A percentile compares a stretch with the other conserved stretches of the same genome.
Evolutionary conservation across 2,113 vertebrate species (phyloP).

Genomic region (Chelonoidis abingdonii): DNA sequence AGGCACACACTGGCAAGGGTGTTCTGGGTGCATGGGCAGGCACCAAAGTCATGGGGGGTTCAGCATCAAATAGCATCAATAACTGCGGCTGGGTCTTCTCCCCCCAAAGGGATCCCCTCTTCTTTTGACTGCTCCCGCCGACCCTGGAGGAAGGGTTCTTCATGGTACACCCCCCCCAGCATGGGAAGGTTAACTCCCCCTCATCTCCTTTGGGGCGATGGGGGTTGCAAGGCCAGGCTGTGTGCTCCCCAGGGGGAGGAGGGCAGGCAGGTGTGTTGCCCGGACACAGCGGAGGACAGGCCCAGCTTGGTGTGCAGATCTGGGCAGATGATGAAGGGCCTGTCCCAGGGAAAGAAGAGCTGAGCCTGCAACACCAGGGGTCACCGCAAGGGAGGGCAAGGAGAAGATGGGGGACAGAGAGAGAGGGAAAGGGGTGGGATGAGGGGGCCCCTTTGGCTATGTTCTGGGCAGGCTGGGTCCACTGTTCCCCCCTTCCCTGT

Average conservation of each 20-base stretch:
- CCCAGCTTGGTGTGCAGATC: neutral
- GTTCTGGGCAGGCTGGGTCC: neutral
- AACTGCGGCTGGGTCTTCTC: no score
- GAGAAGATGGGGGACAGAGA: neutral
- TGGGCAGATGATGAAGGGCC: constrained; percentile 2
- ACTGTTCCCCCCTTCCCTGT: neutral
- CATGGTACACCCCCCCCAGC: neutral
- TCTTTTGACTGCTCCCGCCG: no score
- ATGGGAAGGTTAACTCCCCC: neutral
- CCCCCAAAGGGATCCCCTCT: neutral
- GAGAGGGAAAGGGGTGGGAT: neutral
- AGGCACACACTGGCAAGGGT: neutral
- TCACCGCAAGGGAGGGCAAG: neutral
- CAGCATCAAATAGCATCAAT: neutral
- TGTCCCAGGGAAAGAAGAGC: neutral
- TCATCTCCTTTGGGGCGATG: neutral
- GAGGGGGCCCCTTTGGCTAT: neutral
- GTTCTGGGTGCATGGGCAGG: no score
- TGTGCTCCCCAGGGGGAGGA: neutral
- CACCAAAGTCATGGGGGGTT: neutral
- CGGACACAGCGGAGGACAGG: neutral
- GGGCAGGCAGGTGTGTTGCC: neutral
- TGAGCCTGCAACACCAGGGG: neutral
- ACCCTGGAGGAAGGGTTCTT: neutral
- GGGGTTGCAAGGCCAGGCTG: no score